These are phyloP conservation scores for Drosophila lini DNA, from an alignment of 1,140 invertebrate species.

Conservation along the genomic window DNA sequence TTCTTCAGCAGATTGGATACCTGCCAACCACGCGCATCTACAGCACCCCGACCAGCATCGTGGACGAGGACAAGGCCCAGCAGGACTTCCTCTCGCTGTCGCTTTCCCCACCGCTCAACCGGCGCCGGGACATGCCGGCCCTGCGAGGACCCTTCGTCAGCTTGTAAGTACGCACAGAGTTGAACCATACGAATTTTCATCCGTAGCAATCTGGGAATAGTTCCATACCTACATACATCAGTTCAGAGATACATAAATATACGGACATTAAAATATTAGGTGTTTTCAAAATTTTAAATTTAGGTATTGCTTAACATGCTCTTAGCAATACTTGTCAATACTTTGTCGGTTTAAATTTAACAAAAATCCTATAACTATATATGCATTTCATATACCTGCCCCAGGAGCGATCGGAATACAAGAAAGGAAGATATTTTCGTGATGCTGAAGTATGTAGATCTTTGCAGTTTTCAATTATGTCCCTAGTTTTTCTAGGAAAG, in stretches of 20 bases:
- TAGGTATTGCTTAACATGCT: background rate
- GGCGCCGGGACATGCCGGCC: conserved; percentile 84
- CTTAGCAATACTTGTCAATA: background rate
- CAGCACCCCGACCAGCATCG: conserved; percentile 79
- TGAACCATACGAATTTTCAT: background rate
- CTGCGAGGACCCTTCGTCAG: conserved; percentile 84
- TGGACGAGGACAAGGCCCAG: conserved; percentile 82
- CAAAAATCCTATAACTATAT: background rate
- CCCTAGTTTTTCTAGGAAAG: no score
- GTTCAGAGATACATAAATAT: background rate
- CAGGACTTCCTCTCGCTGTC: conserved; percentile 85
- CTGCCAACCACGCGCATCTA: conserved; percentile 83
- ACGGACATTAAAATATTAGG: background rate
- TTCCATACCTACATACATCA: background rate
- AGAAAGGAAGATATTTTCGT: background rate
- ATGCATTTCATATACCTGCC: background rate
- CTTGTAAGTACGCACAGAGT: conserved; percentile 75
- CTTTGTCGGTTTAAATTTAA: background rate
- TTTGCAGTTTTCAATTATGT: background rate
- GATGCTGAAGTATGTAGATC: background rate
- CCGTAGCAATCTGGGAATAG: background rate
- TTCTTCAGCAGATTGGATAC: conserved; percentile 83
- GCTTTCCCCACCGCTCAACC: conserved; percentile 84
- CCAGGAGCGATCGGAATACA: background rate
- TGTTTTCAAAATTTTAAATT: background rate